Percentiles rank a stretch among this genome's conserved stretches.
Evolutionary conservation across 2,113 vertebrate species (phyloP).

Genomic region (Gulo gulo): DNA sequence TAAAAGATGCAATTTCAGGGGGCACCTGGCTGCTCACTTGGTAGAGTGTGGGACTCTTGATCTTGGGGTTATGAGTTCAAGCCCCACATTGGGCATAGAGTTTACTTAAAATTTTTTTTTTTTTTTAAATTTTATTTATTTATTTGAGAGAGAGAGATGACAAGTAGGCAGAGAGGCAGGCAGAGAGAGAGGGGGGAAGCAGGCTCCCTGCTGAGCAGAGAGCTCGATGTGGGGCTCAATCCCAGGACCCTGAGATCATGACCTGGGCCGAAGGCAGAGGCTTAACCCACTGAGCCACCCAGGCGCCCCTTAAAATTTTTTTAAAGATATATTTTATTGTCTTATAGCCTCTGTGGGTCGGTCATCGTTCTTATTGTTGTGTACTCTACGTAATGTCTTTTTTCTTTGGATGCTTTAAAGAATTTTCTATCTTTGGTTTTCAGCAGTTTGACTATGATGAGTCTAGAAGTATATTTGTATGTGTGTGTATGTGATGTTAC

Average conservation of each 20-base stretch:
- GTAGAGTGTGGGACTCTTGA: not conserved
- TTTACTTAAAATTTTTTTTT: not conserved
- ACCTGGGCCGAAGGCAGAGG: too few relatives aligned
- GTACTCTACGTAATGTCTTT: not conserved
- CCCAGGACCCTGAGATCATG: too few relatives aligned
- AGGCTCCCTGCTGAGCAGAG: too few relatives aligned
- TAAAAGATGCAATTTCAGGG: not conserved
- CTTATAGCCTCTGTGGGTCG: not conserved
- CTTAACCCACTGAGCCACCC: too few relatives aligned
- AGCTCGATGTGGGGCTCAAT: too few relatives aligned
- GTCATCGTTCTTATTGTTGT: not conserved
- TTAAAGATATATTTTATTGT: not conserved
- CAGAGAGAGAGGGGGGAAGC: too few relatives aligned
- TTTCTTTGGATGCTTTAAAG: not conserved
- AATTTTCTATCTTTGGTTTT: conserved; percentile 32
- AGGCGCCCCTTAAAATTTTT: too few relatives aligned
- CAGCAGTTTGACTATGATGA: not conserved
- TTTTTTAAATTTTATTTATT: too few relatives aligned
- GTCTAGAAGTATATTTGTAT: not conserved
- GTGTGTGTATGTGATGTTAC: not conserved
- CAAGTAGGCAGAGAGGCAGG: too few relatives aligned
- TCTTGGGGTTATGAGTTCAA: not conserved
- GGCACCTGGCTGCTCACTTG: not conserved
- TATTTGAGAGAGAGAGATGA: too few relatives aligned
- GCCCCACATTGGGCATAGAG: not conserved